Conservation (phyloP, 2,888 invertebrate species). For the Orchesellides sinensis region DNA sequence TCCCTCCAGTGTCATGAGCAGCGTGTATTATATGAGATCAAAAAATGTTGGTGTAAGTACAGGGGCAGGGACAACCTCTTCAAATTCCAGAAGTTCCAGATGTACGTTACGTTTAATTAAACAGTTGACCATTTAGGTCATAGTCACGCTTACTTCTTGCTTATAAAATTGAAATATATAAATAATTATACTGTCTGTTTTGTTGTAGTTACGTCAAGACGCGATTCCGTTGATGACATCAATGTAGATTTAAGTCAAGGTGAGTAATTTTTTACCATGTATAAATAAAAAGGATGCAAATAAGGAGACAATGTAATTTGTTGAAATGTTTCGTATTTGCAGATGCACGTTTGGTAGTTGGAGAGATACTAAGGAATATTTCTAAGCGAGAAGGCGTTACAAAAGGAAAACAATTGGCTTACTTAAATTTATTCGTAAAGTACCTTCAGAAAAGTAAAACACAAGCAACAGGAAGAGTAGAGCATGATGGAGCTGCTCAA, state of each 20-base stretch:
- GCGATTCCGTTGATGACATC: conserved; percentile 66
- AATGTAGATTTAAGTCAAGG: conserved; percentile 68
- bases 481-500: conserved; percentile 22
- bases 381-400: conserved; percentile 82
- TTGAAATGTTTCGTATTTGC: conserved; percentile 49
- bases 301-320: no score
- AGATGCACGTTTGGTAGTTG: conserved; percentile 80
- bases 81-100: conserved; percentile 42
- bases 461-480: conserved; percentile 20
- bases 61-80: conserved; percentile 12
- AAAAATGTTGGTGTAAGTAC: conserved; percentile 52
- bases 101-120: conserved; percentile 31
- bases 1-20: conserved; percentile 52
- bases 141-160: no score
- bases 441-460: conserved; percentile 78
- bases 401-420: conserved; percentile 88
- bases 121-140: not conserved
- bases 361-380: conserved; percentile 81
- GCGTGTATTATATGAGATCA: conserved; percentile 44
- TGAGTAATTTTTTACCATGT: not conserved
- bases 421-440: conserved; percentile 92
- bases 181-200: not conserved
- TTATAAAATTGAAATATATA: not conserved
- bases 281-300: no score
- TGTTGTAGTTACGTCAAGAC: conserved; percentile 51